Evolutionary conservation across 2,888 invertebrate species (phyloP).

Genomic region (Hanleya hanleyi): DNA sequence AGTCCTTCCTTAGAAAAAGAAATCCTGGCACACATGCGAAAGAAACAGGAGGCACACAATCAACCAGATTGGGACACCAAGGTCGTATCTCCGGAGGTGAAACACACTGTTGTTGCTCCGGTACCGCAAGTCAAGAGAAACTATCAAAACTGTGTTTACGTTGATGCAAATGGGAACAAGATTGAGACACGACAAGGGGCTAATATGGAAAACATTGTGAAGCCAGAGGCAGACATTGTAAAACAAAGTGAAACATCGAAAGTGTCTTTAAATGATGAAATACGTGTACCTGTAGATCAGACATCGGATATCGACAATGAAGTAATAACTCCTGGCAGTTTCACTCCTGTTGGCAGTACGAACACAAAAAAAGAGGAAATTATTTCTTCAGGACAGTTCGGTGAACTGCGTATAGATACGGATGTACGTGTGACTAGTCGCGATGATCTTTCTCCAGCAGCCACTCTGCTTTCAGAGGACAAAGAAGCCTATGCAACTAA

Average conservation of each 20-base stretch:
- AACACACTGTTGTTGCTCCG: neutral
- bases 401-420: neutral
- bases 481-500: conserved; percentile 28
- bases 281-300: neutral
- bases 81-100: neutral
- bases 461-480: neutral
- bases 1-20: conserved; percentile 65
- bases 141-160: neutral
- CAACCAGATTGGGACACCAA: neutral
- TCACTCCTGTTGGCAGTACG: neutral
- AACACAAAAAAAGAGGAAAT: neutral
- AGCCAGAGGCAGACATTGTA: neutral
- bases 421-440: neutral
- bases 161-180: conserved; percentile 10
- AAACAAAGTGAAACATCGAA: neutral
- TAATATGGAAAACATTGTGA: neutral
- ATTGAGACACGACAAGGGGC: neutral
- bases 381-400: too few species aligned
- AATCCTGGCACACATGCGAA: conserved; percentile 45
- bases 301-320: neutral
- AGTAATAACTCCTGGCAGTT: neutral
- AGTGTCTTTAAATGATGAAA: neutral
- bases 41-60: conserved; percentile 16
- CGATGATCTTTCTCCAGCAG: conserved; percentile 6
- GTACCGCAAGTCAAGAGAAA: neutral